Evolutionary conservation across 2,113 vertebrate species (phyloP).

Genomic region (Spheniscus mendiculus): DNA sequence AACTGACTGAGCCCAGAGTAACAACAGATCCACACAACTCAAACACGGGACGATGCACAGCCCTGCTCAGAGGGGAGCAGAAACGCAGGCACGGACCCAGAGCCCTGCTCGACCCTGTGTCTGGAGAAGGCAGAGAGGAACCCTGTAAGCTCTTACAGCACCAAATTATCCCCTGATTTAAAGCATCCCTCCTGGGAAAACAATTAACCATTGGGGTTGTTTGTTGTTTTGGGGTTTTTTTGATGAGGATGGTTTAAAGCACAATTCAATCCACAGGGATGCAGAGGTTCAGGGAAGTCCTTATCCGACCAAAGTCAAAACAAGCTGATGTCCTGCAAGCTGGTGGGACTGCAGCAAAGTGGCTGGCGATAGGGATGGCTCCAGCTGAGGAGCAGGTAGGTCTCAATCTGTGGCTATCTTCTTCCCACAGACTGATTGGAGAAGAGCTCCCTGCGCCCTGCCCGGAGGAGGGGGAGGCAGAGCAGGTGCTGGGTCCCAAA

Average conservation of each 20-base stretch:
- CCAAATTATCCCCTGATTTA: neutral
- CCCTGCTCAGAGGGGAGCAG: neutral
- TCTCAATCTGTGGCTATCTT: neutral
- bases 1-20: neutral
- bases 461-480: accelerated
- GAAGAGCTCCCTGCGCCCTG: neutral
- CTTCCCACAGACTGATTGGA: neutral
- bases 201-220: neutral
- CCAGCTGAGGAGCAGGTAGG: neutral
- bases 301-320: neutral
- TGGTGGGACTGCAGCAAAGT: neutral
- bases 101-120: neutral
- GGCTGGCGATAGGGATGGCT: neutral
- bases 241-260: neutral
- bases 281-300: neutral
- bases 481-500: neutral
- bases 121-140: neutral
- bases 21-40: neutral
- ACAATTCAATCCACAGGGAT: neutral
- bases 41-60: neutral
- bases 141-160: neutral
- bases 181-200: neutral
- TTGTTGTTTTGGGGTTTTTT: neutral
- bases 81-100: neutral
- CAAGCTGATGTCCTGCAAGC: neutral